Conservation (phyloP, 37 sponge, comb jelly and placozoan genomes). For the Agelas oroides region DNA sequence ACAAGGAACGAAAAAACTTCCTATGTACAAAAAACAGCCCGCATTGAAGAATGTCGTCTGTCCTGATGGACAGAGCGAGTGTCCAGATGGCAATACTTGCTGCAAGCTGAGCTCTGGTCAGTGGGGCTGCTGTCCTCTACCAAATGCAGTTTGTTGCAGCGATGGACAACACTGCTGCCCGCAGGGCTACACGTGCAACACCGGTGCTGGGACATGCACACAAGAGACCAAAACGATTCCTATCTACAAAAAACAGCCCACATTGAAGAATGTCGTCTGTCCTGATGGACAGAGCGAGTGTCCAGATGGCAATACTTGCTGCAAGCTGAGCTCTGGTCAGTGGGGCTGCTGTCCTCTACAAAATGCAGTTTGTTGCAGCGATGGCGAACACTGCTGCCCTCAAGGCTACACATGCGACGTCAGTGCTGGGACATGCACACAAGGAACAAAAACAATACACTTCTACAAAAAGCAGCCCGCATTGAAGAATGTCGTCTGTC, state of each 20-base stretch:
- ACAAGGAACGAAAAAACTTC: background rate
- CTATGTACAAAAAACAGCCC: slow-evolving; percentile 11
- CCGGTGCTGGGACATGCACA: slow-evolving; percentile 58
- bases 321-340: slow-evolving; percentile 41
- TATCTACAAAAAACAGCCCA: background rate
- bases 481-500: slow-evolving; percentile 46
- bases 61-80: slow-evolving; percentile 69
- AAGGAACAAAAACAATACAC: background rate
- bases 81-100: slow-evolving; percentile 71
- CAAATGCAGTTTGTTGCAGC: slow-evolving; percentile 76
- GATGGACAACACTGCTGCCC: slow-evolving; percentile 81
- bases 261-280: slow-evolving; percentile 34
- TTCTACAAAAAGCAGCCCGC: background rate
- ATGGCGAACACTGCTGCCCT: slow-evolving; percentile 79
- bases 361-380: slow-evolving; percentile 82
- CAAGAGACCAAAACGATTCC: background rate
- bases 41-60: slow-evolving; percentile 51
- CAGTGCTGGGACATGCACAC: slow-evolving; percentile 45
- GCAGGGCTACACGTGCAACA: slow-evolving; percentile 65
- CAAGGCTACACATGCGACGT: slow-evolving; percentile 35
- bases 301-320: slow-evolving; percentile 69
- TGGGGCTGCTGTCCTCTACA: slow-evolving; percentile 84
- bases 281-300: slow-evolving; percentile 66
- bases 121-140: slow-evolving; percentile 83
- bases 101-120: slow-evolving; percentile 68